These are phyloP conservation scores for Ametastegia equiseti DNA, from an alignment of 2,888 invertebrate species.

Conservation along the genomic window DNA sequence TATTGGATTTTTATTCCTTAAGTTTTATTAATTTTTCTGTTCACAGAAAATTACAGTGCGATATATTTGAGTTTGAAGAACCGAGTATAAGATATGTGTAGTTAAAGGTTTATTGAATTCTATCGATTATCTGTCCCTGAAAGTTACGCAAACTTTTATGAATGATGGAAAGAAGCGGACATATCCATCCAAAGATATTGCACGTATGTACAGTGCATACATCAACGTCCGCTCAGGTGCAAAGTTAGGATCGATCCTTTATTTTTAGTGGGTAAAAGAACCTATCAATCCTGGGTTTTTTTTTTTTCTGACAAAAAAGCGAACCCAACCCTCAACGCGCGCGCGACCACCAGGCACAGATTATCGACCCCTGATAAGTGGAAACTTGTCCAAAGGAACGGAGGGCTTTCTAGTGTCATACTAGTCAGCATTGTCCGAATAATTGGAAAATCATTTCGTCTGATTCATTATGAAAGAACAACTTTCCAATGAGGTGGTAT, in stretches of 20 bases:
- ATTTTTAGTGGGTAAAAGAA: neutral
- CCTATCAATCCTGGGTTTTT: constrained; percentile 1
- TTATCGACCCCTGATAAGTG: neutral
- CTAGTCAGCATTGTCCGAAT: too few relatives aligned
- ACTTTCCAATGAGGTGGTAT: too few relatives aligned
- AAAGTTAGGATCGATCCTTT: neutral
- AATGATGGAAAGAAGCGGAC: neutral
- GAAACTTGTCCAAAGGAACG: neutral
- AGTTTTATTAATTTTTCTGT: neutral
- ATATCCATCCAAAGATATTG: neutral
- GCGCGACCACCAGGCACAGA: neutral
- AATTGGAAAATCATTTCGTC: too few relatives aligned
- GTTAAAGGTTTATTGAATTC: too few relatives aligned
- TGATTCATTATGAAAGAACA: too few relatives aligned
- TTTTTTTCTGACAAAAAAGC: neutral
- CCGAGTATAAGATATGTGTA: too few relatives aligned
- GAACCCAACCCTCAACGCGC: neutral
- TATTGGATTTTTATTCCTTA: neutral
- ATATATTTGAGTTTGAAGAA: too few relatives aligned
- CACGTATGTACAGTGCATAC: neutral
- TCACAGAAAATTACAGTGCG: too few relatives aligned
- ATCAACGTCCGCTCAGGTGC: neutral
- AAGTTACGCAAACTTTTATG: neutral
- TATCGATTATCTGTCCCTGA: neutral
- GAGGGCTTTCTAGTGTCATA: neutral